Evolutionary conservation across 1,140 invertebrate genomes (phyloP).

Genomic region (Adoxophyes honmai): DNA sequence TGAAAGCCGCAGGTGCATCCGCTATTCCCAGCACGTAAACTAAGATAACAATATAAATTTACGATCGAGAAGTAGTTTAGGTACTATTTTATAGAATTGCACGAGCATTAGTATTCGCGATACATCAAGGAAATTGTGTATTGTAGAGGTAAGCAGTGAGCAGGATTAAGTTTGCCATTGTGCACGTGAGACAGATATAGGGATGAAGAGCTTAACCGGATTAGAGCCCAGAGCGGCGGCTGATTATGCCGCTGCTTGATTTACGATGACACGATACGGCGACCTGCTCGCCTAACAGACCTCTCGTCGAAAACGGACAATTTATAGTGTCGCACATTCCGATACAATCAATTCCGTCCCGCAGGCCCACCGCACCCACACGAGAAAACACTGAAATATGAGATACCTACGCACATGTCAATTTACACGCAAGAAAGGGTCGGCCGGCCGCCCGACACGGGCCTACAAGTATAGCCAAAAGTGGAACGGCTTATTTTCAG

Average conservation of each 20-base stretch:
- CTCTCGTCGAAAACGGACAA: conserved; percentile 45
- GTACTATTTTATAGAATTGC: conserved; percentile 51
- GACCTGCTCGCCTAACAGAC: conserved; percentile 52
- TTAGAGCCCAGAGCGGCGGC: conserved; percentile 55
- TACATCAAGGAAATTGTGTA: conserved; percentile 40
- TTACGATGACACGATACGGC: conserved; percentile 69
- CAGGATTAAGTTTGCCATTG: conserved; percentile 49
- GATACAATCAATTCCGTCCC: conserved; percentile 52
- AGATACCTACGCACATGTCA: conserved; percentile 55
- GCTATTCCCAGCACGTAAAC: conserved; percentile 52
- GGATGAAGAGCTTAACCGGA: conserved; percentile 60
- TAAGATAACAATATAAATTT: conserved; percentile 57
- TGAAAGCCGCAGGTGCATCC: conserved; percentile 23
- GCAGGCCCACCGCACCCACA: conserved; percentile 20
- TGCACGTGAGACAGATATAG: conserved; percentile 60
- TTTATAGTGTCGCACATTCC: conserved; percentile 56
- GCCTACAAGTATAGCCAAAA: background rate
- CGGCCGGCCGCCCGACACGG: conserved; percentile 27
- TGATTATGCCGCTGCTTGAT: conserved; percentile 71
- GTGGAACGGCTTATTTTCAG: conserved; percentile 21
- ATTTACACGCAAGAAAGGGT: conserved; percentile 53
- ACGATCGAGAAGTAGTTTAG: conserved; percentile 49
- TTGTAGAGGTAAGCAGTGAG: conserved; percentile 34
- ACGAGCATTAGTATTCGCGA: conserved; percentile 42
- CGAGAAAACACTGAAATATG: conserved; percentile 60